phyloP scores from a whole-genome alignment of 2,113 vertebrate species.

The Leiothrix lutea region DNA sequence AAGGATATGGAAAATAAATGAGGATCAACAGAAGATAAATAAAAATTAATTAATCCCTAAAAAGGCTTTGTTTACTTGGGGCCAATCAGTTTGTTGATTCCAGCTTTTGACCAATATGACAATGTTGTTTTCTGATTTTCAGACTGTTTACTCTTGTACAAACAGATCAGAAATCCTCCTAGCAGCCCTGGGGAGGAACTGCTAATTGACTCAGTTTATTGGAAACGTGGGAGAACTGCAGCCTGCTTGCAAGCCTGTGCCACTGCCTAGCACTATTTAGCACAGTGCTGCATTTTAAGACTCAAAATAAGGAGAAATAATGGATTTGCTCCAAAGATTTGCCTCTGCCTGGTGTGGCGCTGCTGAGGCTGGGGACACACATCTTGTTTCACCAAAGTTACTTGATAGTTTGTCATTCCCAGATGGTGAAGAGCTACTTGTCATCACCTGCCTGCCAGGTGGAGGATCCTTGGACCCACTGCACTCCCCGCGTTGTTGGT shows the following conservation, averaged over 20 bases:
- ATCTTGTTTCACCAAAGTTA: background rate
- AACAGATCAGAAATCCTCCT: background rate
- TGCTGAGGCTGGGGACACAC: background rate
- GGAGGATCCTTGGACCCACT: background rate
- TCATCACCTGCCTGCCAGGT: background rate
- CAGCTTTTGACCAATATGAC: background rate
- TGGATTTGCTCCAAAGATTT: background rate
- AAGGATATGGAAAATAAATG: background rate
- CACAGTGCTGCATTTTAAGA: background rate
- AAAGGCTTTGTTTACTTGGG: background rate
- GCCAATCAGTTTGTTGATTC: background rate
- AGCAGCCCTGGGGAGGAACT: background rate
- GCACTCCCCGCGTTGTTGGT: fast-evolving
- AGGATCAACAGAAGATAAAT: background rate
- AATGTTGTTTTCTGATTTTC: background rate
- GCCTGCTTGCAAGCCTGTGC: background rate
- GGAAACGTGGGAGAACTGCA: background rate
- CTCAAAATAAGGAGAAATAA: background rate
- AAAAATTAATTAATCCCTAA: background rate
- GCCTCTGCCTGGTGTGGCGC: background rate
- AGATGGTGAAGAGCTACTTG: background rate
- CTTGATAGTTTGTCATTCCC: background rate
- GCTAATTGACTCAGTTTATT: background rate
- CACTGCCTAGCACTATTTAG: background rate
- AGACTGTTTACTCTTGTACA: background rate